Conservation (phyloP, 2,113 vertebrate species). For the Istiophorus platypterus region DNA sequence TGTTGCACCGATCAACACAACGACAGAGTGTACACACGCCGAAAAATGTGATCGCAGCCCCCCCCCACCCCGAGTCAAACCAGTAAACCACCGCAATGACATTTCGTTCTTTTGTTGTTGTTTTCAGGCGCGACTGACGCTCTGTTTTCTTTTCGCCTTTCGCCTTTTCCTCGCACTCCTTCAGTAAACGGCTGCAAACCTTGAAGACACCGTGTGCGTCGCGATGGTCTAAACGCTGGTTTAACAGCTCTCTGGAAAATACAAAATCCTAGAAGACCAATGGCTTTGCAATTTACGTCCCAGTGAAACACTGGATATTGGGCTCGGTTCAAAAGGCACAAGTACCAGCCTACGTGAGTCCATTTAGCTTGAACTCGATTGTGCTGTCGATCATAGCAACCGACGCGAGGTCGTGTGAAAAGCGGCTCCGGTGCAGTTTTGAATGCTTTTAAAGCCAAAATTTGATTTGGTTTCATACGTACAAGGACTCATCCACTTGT, state of each 20-base stretch:
- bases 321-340: conserved; percentile 15
- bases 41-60: too few species aligned
- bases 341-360: conserved; percentile 16
- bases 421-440: conserved; percentile 4
- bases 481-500: conserved; percentile 15
- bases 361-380: conserved; percentile 19
- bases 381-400: conserved; percentile 56
- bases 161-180: too few species aligned
- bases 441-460: conserved; percentile 10
- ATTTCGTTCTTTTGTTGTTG: too few species aligned
- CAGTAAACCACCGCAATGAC: too few species aligned
- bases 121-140: too few species aligned
- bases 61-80: too few species aligned
- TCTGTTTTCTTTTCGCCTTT: too few species aligned
- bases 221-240: too few species aligned
- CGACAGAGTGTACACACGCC: neutral
- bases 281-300: neutral
- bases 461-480: neutral
- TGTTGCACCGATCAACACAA: neutral
- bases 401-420: conserved; percentile 18
- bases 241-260: neutral
- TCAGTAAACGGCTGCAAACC: neutral
- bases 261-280: neutral
- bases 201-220: too few species aligned
- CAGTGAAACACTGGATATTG: conserved; percentile 16